phyloP scores from a whole-genome alignment of 2,888 invertebrate genomes.

The Calliopum simillimum region DNA sequence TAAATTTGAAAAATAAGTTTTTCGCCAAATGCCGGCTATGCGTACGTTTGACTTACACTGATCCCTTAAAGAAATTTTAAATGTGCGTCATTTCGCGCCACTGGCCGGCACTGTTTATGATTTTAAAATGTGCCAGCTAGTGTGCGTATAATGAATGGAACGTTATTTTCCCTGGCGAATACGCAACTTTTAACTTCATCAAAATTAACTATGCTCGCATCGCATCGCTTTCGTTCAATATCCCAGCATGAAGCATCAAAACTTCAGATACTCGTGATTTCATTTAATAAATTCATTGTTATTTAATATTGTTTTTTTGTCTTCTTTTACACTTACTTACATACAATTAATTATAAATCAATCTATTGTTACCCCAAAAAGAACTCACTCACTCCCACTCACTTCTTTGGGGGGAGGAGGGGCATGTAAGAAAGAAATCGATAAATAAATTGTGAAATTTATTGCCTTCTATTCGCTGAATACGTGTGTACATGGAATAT shows the following conservation, averaged over 20 bases:
- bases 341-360: constrained; percentile 6
- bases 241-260: too few species aligned
- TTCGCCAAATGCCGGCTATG: too few species aligned
- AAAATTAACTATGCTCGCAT: background rate
- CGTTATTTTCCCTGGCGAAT: background rate
- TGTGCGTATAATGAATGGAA: too few species aligned
- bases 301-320: background rate
- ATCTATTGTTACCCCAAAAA: background rate
- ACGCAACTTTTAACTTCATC: background rate
- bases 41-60: too few species aligned
- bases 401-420: too few species aligned
- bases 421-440: background rate
- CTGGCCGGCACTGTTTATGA: too few species aligned
- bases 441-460: background rate
- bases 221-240: background rate
- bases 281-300: background rate
- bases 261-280: too few species aligned
- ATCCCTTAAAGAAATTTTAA: too few species aligned
- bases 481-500: background rate
- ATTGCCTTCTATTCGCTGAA: background rate
- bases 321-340: background rate
- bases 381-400: background rate
- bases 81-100: too few species aligned
- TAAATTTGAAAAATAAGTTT: too few species aligned
- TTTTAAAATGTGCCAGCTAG: too few species aligned